Evolutionary conservation across 1,140 invertebrate genomes (phyloP).

Genomic region (Tetragnatha versicolor): DNA sequence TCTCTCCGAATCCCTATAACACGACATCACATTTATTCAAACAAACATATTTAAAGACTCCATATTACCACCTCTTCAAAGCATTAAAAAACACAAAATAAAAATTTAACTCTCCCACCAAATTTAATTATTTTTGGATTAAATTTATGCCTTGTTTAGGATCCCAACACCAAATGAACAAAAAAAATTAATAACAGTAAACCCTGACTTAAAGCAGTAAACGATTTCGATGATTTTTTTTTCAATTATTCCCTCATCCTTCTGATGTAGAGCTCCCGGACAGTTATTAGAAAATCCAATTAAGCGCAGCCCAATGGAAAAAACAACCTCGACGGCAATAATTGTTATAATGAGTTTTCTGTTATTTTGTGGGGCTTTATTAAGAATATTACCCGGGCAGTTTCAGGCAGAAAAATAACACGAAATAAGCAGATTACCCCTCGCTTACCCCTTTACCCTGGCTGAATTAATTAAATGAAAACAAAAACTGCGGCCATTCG

Average conservation of each 20-base stretch:
- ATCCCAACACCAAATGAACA: too few species aligned
- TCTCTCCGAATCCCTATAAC: too few species aligned
- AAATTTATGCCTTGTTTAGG: too few species aligned
- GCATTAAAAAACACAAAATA: too few species aligned
- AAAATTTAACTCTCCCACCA: too few species aligned
- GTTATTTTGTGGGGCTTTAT: neutral
- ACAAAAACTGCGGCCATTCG: neutral
- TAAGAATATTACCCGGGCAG: neutral
- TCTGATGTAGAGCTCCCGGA: neutral
- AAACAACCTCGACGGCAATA: neutral
- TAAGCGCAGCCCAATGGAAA: neutral
- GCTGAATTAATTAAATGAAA: neutral
- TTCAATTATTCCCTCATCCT: neutral
- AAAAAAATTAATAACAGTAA: neutral
- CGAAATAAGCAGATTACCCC: conserved; percentile 6
- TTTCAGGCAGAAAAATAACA: neutral
- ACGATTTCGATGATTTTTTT: neutral
- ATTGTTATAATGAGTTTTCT: conserved; percentile 18
- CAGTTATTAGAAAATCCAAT: conserved; percentile 26
- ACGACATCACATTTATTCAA: too few species aligned
- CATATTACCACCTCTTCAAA: too few species aligned
- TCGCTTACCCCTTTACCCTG: neutral
- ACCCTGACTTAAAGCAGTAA: neutral
- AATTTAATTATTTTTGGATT: conserved; percentile 13
- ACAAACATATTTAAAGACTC: too few species aligned